phyloP scores from a whole-genome alignment of 1,140 invertebrate species.

The Pseudomyrmex cubaensis region DNA sequence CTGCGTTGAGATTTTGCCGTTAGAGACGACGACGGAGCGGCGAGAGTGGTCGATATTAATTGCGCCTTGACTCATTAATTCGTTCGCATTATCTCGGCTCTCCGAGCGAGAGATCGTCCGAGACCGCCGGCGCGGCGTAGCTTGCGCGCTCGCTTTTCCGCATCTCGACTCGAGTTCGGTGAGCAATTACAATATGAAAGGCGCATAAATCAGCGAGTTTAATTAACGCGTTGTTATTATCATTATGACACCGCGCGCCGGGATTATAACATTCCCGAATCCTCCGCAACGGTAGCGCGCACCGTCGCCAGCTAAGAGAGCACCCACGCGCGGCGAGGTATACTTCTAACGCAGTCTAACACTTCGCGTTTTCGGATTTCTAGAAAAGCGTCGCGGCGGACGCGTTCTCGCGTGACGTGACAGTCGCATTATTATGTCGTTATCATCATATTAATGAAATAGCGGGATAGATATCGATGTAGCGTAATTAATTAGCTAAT shows the following conservation, averaged over 20 bases:
- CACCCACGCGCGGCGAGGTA: too few species aligned
- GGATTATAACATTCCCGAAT: constrained; percentile 78
- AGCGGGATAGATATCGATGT: constrained; percentile 47
- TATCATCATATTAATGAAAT: constrained; percentile 60
- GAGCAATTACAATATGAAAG: constrained; percentile 85
- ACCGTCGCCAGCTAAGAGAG: constrained; percentile 25
- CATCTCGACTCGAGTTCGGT: constrained; percentile 79
- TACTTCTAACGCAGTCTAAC: not conserved
- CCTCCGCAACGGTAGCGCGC: constrained; percentile 13
- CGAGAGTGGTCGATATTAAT: constrained; percentile 77
- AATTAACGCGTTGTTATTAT: constrained; percentile 85
- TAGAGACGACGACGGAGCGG: constrained; percentile 50
- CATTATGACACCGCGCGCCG: constrained; percentile 77
- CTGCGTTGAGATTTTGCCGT: constrained; percentile 35
- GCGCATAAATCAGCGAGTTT: constrained; percentile 83
- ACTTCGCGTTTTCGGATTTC: constrained; percentile 32
- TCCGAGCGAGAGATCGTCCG: constrained; percentile 77
- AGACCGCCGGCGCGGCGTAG: constrained; percentile 51
- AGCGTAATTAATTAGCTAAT: constrained; percentile 60
- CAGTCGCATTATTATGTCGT: constrained; percentile 55
- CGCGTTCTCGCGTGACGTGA: constrained; percentile 33
- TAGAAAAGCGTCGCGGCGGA: constrained; percentile 15
- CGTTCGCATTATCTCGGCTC: constrained; percentile 79
- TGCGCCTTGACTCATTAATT: constrained; percentile 82
- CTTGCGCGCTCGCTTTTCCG: constrained; percentile 63